Evolutionary conservation across 2,888 invertebrate species (phyloP).

Genomic region (Scaptodrosophila latifasciaeformis): DNA sequence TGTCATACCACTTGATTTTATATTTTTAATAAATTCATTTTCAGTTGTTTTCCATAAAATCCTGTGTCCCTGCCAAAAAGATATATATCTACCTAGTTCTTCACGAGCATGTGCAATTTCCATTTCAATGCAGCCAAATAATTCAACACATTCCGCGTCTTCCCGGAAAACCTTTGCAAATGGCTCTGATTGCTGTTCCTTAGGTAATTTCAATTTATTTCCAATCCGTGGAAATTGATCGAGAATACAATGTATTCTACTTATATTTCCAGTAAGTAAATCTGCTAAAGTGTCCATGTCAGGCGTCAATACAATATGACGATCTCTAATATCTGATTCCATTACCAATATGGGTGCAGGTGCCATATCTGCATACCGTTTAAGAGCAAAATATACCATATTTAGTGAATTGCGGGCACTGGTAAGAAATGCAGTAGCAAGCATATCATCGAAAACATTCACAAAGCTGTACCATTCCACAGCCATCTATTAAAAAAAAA

Average conservation of each 20-base stretch:
- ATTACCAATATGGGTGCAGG: constrained; percentile 82
- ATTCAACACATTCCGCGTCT: constrained; percentile 78
- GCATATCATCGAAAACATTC: constrained; percentile 82
- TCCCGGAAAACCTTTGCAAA: constrained; percentile 78
- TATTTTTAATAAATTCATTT: constrained; percentile 82
- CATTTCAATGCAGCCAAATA: constrained; percentile 78
- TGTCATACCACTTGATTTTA: constrained; percentile 81
- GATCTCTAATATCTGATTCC: constrained; percentile 72
- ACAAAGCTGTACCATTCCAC: constrained; percentile 86
- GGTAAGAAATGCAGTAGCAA: constrained; percentile 84
- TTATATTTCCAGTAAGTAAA: constrained; percentile 80
- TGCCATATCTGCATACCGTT: constrained; percentile 81
- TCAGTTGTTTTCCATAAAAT: constrained; percentile 90
- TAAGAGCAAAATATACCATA: constrained; percentile 80
- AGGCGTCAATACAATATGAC: constrained; percentile 81
- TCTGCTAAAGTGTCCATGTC: constrained; percentile 78
- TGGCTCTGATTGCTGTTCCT: constrained; percentile 74
- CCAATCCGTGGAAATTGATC: constrained; percentile 81
- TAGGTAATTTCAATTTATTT: constrained; percentile 80
- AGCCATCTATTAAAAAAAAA: constrained; percentile 78
- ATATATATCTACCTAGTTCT: constrained; percentile 79
- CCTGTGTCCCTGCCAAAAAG: constrained; percentile 85
- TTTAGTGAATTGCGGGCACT: constrained; percentile 81
- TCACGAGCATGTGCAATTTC: constrained; percentile 67
- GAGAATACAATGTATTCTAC: constrained; percentile 80